These are phyloP conservation scores for Anhinga rufa DNA, from an alignment of 2,113 vertebrate species.

Conservation along the genomic window DNA sequence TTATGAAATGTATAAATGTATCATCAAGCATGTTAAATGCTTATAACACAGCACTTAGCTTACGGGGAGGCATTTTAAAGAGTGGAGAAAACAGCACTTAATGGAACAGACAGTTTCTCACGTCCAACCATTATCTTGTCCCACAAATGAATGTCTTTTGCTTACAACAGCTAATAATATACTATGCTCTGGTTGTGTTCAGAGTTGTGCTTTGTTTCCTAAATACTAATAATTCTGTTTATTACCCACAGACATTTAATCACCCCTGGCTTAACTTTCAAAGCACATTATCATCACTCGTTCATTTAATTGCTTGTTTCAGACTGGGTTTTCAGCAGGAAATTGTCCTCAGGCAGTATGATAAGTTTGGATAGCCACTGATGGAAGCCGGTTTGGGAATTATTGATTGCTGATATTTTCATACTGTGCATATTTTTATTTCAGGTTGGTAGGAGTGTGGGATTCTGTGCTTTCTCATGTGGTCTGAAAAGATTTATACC, in stretches of 20 bases:
- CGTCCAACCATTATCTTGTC: not conserved
- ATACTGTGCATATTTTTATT: not conserved
- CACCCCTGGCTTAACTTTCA: slow-evolving; percentile 62
- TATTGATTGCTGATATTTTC: slow-evolving; percentile 52
- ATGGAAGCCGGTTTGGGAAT: slow-evolving; percentile 24
- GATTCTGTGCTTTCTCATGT: not conserved
- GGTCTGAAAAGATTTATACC: not conserved
- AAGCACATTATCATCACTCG: slow-evolving; percentile 47
- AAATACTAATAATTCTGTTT: slow-evolving; percentile 55
- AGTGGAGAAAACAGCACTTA: not conserved
- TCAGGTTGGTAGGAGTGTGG: not conserved
- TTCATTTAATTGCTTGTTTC: slow-evolving; percentile 30
- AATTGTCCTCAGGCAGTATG: slow-evolving; percentile 15
- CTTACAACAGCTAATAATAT: slow-evolving; percentile 2
- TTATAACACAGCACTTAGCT: not conserved
- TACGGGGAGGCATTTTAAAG: not conserved
- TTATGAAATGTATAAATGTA: not conserved
- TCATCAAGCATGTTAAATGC: not conserved
- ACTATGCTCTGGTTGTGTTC: not conserved
- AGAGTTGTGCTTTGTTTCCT: not conserved
- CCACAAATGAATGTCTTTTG: not conserved
- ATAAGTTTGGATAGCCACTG: not conserved
- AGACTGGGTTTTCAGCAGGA: slow-evolving; percentile 46
- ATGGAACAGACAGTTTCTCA: not conserved
- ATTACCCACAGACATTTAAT: slow-evolving; percentile 50